Conservation (phyloP, 2,888 invertebrate genomes). For the Rhodophaea formosa region DNA sequence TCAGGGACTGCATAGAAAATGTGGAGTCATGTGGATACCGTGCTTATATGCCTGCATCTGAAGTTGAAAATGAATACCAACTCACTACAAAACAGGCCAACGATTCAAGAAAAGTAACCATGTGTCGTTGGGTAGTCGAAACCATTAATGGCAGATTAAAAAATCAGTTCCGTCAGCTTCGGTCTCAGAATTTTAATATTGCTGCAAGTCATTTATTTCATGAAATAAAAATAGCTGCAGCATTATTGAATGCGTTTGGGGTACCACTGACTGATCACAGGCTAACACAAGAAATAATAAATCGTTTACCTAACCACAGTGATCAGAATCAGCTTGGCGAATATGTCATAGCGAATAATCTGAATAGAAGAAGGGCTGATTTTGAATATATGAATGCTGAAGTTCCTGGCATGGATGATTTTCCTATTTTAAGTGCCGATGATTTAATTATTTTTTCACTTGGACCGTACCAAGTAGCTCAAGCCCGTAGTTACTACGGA, state of each 20-base stretch:
- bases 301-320: background rate
- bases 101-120: conserved; percentile 12
- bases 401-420: conserved; percentile 4
- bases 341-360: conserved; percentile 1
- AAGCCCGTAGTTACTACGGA: conserved; percentile 9
- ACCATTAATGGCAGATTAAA: conserved; percentile 18
- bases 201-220: conserved; percentile 12
- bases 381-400: conserved; percentile 8
- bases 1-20: conserved; percentile 4
- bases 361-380: background rate
- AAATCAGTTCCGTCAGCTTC: conserved; percentile 12
- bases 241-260: conserved; percentile 13
- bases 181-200: background rate
- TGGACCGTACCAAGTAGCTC: conserved; percentile 14
- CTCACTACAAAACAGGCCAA: background rate
- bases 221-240: conserved; percentile 2
- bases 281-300: conserved; percentile 11
- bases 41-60: background rate
- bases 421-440: conserved; percentile 9
- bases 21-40: background rate
- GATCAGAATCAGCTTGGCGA: background rate
- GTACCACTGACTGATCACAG: background rate
- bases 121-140: conserved; percentile 23
- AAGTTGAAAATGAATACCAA: background rate
- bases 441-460: conserved; percentile 13